Base-by-base conservation (phyloP, 2,113 vertebrate genomes). In the Centropus unirufus region DNA sequence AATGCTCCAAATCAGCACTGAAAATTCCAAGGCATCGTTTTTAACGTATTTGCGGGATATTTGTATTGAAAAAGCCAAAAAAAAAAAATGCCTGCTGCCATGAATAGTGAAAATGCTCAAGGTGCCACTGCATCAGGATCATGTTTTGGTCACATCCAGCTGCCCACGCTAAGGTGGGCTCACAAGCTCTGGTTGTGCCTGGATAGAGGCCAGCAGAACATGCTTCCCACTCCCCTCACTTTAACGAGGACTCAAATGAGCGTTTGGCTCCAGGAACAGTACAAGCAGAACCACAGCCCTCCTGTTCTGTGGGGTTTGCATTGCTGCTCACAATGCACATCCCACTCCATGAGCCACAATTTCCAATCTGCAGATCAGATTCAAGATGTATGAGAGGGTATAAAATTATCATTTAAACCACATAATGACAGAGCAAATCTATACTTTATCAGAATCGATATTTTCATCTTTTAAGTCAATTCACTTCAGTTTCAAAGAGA, bases 171-270 rank as follows among this genome's bases (percentile, higher is more conserved):
- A 3, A 51, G 14, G 7, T 57, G 49, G 47, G 18, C 8, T 78
- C 34, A 12, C 2, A 1, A 29, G 29, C 34, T 68, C 9, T 22
- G 23, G 3, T 61, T 68, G 27, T 29, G 11, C 20, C 54, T 69
- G 30, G 22, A 55, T 22, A 55, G 30, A 62, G 8, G 19, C 22
- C 67, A 84, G 6, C 26, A 19, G 11, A 44, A 11, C 40, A 9
- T 11, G 7, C 4, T 54, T 4, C 29, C n/a, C 1, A 0, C 13
- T 51, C 5, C 24, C 20, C 34, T 44, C 2, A 1, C 15, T 8
- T 42, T 7, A 3, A 22, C 21, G 54, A 51, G 80, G 20, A 13
- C 42, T 52, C 8, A 4, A 1, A 6, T 12, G 34, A 57, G 8
- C 4, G 0, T n/a, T 22, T 1, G 1, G 18, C 20, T 30, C 29